These are phyloP conservation scores for Datnioides undecimradiatus DNA, from an alignment of 2,113 vertebrate genomes.

Conservation along the genomic window DNA sequence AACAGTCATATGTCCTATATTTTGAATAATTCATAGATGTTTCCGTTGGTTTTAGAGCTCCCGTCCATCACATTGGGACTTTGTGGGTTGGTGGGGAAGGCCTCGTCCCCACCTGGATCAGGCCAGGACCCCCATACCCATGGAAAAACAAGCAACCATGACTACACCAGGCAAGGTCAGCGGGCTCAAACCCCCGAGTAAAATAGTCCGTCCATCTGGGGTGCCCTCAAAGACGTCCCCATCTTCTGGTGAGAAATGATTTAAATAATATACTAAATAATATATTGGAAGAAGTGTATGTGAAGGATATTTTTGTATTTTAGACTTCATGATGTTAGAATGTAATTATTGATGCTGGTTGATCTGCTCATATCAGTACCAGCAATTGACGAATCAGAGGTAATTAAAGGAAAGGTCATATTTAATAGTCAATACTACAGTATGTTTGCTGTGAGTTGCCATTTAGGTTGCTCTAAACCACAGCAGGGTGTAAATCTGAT, in stretches of 20 bases:
- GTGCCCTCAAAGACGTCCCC: constrained; percentile 83
- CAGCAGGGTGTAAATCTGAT: background rate
- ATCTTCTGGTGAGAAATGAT: constrained; percentile 81
- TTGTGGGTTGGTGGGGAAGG: constrained; percentile 60
- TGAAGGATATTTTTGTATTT: no score
- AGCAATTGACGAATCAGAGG: no score
- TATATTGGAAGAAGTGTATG: no score
- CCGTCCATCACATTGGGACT: constrained; percentile 37
- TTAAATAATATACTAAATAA: background rate
- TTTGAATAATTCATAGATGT: background rate
- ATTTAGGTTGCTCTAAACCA: background rate
- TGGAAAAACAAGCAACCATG: constrained; percentile 80
- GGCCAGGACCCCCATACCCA: constrained; percentile 11
- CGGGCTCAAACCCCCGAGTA: constrained; percentile 93
- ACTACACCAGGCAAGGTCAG: constrained; percentile 91
- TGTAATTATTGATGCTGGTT: background rate
- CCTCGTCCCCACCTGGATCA: constrained; percentile 42
- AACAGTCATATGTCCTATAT: no score
- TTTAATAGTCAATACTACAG: no score
- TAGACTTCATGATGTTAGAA: no score
- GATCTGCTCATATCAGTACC: background rate
- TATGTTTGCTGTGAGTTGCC: background rate
- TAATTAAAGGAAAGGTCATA: no score
- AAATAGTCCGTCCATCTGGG: constrained; percentile 88
- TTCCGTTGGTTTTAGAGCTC: constrained; percentile 28